Evolutionary conservation across 2,888 invertebrate genomes (phyloP), one percentile per base, ranked within the genome.

Genomic region (Archips xylosteana): DNA sequence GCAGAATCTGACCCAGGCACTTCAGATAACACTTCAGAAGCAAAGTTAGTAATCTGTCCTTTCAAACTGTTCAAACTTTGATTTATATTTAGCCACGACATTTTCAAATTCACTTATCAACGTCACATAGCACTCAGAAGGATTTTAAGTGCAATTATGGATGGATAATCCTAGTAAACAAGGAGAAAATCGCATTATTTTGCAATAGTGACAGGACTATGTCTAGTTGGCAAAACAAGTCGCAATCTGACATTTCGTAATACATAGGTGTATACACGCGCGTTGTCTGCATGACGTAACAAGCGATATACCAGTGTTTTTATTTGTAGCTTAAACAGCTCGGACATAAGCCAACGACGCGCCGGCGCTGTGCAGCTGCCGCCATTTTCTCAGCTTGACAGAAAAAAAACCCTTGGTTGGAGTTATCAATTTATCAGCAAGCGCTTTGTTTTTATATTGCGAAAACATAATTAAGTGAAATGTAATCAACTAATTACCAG

Each of bases 21-120:
- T 82, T 98, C 98, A 78, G 97, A 96, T 86, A 98, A 95, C 81
- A 98, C 98, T 92, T 98, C 98, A 88, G 97, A 97, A 75, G 98
- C 98, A 84, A 98, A 97, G 93, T 96, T 98, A 49, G 96, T 96
- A 83, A 98, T 96, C 95, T 98, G 98, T 79, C 98, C 98, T 89
- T 98, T 98, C 78, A 98, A 92, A 90, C 95, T 96, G 86, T 90
- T 96, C 79, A 96, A 92, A 92, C 96, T 96, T 82, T 96, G 95
- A 88, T 96, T 96, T 75, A 95, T 84, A 87, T 96, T 96, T 75
- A 96, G 92, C 96, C 96, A 97, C 89, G 96, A 95, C 96, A 96
- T 96, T 82, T 87, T 92, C 51, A 72, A 75, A 70, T 49, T 15
- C 34, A 76, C 70, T 72, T 76, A 77, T 79, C 82, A 83, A 75